Conservation (phyloP, 2,113 vertebrate genomes). For the Genyomyrus donnyi region DNA sequence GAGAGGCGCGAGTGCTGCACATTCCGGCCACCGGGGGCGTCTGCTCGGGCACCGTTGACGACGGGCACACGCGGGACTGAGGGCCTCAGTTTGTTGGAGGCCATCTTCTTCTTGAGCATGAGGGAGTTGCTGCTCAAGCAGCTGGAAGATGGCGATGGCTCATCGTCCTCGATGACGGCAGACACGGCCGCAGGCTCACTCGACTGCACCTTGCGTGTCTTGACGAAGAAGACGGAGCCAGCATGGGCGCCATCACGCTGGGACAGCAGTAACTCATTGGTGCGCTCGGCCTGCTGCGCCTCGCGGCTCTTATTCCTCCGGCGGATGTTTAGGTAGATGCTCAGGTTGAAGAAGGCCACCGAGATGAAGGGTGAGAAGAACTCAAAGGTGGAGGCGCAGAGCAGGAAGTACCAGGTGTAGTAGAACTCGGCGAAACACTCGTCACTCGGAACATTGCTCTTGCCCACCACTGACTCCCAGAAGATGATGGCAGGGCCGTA, state of each 20-base stretch:
- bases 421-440: slow-evolving; percentile 70
- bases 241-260: slow-evolving; percentile 31
- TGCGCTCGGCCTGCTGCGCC: slow-evolving; percentile 22
- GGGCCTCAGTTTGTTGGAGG: slow-evolving; percentile 44
- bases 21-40: slow-evolving; percentile 21
- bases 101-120: slow-evolving; percentile 30
- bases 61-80: not conserved
- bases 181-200: slow-evolving; percentile 54
- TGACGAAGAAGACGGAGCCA: slow-evolving; percentile 61
- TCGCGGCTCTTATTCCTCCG: slow-evolving; percentile 52
- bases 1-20: slow-evolving; percentile 70
- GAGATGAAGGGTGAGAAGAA: slow-evolving; percentile 74
- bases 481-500: slow-evolving; percentile 76
- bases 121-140: slow-evolving; percentile 49
- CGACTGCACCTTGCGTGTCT: slow-evolving; percentile 60
- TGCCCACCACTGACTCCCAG: slow-evolving; percentile 54
- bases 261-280: slow-evolving; percentile 21
- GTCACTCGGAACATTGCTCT: slow-evolving; percentile 55
- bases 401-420: slow-evolving; percentile 72
- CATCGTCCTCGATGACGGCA: slow-evolving; percentile 53
- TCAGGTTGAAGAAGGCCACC: slow-evolving; percentile 77
- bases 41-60: slow-evolving; percentile 34
- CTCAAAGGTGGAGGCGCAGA: slow-evolving; percentile 71
- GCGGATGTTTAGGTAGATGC: slow-evolving; percentile 75
- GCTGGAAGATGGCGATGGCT: slow-evolving; percentile 48